These are phyloP conservation scores for Taeniopygia guttata DNA, from an alignment of 2,797 vertebrate genomes.

Conservation along the genomic window DNA sequence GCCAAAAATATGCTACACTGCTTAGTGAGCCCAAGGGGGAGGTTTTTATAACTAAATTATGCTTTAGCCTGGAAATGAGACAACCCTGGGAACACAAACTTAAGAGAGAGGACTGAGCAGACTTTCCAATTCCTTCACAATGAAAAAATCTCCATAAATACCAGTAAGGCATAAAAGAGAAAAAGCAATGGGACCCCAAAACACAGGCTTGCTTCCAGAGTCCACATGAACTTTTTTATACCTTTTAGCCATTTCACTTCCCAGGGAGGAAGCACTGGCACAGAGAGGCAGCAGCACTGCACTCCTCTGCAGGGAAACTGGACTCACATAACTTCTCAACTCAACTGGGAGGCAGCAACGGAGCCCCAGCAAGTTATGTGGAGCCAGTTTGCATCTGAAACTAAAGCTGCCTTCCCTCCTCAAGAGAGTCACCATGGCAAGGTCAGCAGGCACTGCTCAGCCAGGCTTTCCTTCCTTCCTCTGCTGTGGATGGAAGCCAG, in stretches of 20 bases:
- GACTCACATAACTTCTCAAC: fast-evolving
- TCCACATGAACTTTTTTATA: background rate
- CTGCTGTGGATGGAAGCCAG: background rate
- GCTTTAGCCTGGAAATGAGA: background rate
- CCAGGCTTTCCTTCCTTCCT: background rate
- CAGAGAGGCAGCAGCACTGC: fast-evolving
- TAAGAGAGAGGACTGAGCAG: background rate
- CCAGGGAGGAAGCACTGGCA: background rate
- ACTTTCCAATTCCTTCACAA: background rate
- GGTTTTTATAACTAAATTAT: background rate
- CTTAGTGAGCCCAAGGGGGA: background rate
- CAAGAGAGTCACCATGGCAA: background rate
- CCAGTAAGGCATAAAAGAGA: background rate
- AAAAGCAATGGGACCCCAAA: background rate
- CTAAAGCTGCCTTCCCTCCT: background rate
- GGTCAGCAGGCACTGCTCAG: background rate
- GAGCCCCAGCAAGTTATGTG: background rate
- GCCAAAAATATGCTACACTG: slow-evolving; percentile 13
- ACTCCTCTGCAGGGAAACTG: fast-evolving
- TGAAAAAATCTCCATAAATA: background rate
- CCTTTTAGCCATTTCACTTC: background rate
- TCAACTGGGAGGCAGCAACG: background rate
- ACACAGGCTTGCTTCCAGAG: background rate
- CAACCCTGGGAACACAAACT: background rate
- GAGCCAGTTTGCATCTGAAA: background rate